Base-by-base conservation (phyloP, 2,888 invertebrate species). In the Mechanitis mazaeus region DNA sequence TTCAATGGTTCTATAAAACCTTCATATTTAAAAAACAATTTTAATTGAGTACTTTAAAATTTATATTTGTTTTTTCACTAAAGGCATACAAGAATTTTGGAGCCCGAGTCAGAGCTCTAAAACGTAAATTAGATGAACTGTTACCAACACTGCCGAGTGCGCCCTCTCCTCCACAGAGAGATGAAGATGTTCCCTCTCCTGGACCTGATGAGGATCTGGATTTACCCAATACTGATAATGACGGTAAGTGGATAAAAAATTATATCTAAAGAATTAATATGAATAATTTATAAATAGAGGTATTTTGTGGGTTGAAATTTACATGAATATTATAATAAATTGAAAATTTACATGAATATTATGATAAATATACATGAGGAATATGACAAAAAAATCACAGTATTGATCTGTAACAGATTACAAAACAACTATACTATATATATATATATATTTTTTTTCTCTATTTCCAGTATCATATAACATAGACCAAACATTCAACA, bases 81-180 rank as follows among this genome's bases (percentile, higher is more conserved):
- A 3, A 98, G 97, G 98, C 98, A 2, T 98, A 98, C 80, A 96
- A 96, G 85, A 97, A 96, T 81, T 98, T 98, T 87, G 97, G 97
- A 0, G 93, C 94, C 12, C 92, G 97, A 64, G 96, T 98, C 0
- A 95, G 96, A 75, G 93, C 93, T 59, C 91, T 98, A 56, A 96
- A 97, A 79, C 94, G 95, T 59, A 96, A 96, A 77, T 84, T 98
- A 31, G 96, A 96, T 71, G 97, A 97, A 72, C 88, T 96, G 64
- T 92, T 93, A 70, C 93, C 94, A 28, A 93, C 93, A 6, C 81
- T 98, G 61, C 91, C 93, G 0, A 79, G 71, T 28, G 80, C 84
- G 0, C 95, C 95, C 0, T 88, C 89, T 0, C 88, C 90, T 0
- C 87, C 94, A 3, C 93, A 93, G 33, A 87, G 93, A 3, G 94